These are phyloP conservation scores for Epinephelus lanceolatus DNA, from an alignment of 2,113 vertebrate genomes.

Conservation along the genomic window DNA sequence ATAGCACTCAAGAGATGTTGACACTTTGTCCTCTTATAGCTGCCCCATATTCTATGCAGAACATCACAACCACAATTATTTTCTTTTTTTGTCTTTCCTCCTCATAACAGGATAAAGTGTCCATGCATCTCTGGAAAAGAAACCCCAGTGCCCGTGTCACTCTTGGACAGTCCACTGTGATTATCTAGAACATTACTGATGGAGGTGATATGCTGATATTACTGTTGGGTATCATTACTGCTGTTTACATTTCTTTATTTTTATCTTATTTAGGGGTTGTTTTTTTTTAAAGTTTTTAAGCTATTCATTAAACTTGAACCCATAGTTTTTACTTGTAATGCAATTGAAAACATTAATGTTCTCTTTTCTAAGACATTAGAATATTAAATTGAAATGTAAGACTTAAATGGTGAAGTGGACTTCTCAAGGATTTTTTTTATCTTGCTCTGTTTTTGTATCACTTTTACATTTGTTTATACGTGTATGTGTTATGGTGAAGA, in stretches of 20 bases:
- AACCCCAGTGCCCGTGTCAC: not conserved
- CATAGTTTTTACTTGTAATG: not conserved
- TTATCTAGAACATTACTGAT: not conserved
- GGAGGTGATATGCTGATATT: not conserved
- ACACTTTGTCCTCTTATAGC: not conserved
- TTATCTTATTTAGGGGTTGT: not conserved
- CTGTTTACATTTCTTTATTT: not conserved
- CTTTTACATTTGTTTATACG: no score
- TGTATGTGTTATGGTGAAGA: not conserved
- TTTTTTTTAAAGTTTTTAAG: not conserved
- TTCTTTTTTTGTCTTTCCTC: not conserved
- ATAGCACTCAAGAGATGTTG: not conserved
- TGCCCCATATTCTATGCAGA: not conserved
- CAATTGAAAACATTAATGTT: not conserved
- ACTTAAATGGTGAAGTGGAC: not conserved
- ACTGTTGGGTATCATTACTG: no score
- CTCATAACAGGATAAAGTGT: constrained; percentile 39
- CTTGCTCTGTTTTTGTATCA: not conserved
- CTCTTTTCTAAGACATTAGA: not conserved
- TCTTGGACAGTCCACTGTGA: constrained; percentile 27
- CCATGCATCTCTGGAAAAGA: constrained; percentile 27
- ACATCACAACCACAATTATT: not conserved
- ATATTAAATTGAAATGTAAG: not conserved
- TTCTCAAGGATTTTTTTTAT: not conserved
- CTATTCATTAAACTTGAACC: not conserved